Percentiles rank a stretch among this genome's conserved stretches.
Evolutionary conservation across 2,113 vertebrate species (phyloP).

Genomic region (Psittacula cyanocephala): DNA sequence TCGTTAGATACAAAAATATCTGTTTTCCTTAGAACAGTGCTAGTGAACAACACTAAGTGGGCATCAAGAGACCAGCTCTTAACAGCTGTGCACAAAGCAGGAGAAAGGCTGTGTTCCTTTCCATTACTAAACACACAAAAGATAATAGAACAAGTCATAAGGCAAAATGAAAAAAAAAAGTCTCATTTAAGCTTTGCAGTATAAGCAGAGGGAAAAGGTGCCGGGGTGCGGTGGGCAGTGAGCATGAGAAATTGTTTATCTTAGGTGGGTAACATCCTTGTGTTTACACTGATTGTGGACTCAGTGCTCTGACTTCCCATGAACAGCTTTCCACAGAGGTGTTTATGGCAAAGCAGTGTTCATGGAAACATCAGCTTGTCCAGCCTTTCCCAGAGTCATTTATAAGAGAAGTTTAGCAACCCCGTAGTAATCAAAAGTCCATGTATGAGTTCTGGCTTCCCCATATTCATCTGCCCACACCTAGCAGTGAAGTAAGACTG

Average conservation of each 20-base stretch:
- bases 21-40: neutral
- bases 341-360: neutral
- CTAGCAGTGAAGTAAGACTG: neutral
- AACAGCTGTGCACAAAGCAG: neutral
- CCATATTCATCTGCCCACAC: neutral
- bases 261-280: neutral
- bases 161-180: neutral
- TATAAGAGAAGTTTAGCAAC: neutral
- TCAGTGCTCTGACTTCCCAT: neutral
- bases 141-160: neutral
- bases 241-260: neutral
- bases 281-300: neutral
- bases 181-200: neutral
- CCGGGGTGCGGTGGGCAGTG: fast-evolving
- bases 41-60: neutral
- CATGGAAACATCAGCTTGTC: neutral
- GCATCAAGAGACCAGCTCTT: neutral
- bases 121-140: neutral
- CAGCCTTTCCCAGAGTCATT: neutral
- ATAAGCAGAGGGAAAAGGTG: neutral
- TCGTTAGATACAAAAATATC: neutral
- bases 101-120: neutral
- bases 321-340: neutral
- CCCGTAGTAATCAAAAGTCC: neutral
- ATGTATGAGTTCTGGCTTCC: neutral